Base-by-base conservation (phyloP, 2,113 vertebrate genomes). In the Gobio gobio region DNA sequence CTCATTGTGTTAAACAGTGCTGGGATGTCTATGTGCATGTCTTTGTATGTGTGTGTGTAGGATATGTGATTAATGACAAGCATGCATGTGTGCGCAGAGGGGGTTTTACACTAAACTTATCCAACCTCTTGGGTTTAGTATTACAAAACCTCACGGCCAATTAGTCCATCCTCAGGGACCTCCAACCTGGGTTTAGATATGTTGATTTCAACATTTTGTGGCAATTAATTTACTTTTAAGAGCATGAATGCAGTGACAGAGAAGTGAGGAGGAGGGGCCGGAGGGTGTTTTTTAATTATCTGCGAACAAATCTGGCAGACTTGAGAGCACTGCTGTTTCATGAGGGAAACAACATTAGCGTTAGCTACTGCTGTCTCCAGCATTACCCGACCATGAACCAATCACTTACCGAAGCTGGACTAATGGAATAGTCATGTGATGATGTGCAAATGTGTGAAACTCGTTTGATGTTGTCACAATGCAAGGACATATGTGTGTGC, bases 111-210 rank as follows among this genome's bases (percentile, higher is more conserved):
- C 85, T 89, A 85, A 89, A 83, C 82, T 86, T 92, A 90, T 90
- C 90, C 68, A 51, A 78, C 82, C 84, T 89, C 80, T 58, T 80
- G 83, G 78, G 91, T 89, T 91, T 89, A 87, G 33, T 90, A 90
- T 93, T 93, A 88, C 89, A 92, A 90, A 94, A 93, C 92, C 94
- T 89, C 93, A 79, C 80, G 88, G 90, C 92, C 92, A 94, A 95
- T 95, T 94, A 94, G 93, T 80, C 89, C 87, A 90, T 93, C 93
- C 92, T 91, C 88, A 80, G 93, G 93, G 92, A 92, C 90, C 83
- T 83, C 89, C 91, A 93, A 92, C 93, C 93, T 90, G 93, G 91
- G 92, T 93, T 94, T 94, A 94, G 92, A 93, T 93, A 90, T 92
- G 85, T 90, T 93, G 93, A 94, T 94, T 95, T 92, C 86, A 85